phyloP scores from a whole-genome alignment of 2,113 vertebrate genomes.

The Mastomys coucha region DNA sequence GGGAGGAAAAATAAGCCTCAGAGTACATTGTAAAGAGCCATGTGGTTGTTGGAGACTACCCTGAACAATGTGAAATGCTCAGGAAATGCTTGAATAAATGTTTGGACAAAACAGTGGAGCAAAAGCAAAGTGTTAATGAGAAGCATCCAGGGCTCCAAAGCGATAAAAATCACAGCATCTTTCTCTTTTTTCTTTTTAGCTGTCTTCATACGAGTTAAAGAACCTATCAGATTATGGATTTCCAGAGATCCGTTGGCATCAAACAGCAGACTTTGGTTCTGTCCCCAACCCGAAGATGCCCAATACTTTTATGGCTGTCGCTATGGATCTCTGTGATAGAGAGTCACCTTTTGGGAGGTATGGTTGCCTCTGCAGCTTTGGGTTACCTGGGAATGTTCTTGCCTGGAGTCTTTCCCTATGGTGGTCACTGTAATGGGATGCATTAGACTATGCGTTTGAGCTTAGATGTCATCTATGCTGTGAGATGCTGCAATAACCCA shows the following conservation, averaged over 20 bases:
- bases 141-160: background rate
- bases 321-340: constrained; percentile 92
- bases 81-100: background rate
- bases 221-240: constrained; percentile 31
- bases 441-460: background rate
- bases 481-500: background rate
- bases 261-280: constrained; percentile 91
- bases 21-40: background rate
- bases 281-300: constrained; percentile 91
- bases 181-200: constrained; percentile 79
- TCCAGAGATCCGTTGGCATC: constrained; percentile 94
- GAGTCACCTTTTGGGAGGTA: constrained; percentile 91
- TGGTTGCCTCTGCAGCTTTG: background rate
- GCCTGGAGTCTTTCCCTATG: background rate
- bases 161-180: background rate
- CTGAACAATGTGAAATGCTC: background rate
- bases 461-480: background rate
- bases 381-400: background rate
- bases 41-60: background rate
- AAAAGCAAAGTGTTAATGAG: background rate
- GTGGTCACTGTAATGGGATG: background rate
- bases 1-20: background rate
- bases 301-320: constrained; percentile 95
- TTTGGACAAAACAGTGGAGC: background rate
- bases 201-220: constrained; percentile 84